These are phyloP conservation scores for Neodiprion lecontei DNA, from an alignment of 1,140 invertebrate species.

Conservation along the genomic window DNA sequence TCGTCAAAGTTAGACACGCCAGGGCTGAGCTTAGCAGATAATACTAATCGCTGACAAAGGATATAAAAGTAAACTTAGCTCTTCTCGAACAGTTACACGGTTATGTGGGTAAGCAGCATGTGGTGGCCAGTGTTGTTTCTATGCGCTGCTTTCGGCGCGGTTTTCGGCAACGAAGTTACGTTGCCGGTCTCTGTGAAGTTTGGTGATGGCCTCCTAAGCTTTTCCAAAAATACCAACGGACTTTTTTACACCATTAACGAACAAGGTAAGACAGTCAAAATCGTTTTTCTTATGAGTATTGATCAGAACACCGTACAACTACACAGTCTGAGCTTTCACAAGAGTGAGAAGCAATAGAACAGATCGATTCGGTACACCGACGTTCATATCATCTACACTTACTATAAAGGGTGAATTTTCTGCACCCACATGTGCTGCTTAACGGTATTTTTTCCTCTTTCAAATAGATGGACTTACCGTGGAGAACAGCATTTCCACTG, in stretches of 20 bases:
- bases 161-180: background rate
- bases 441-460: background rate
- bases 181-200: background rate
- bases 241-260: background rate
- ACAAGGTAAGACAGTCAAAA: background rate
- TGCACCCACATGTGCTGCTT: no score
- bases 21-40: no score
- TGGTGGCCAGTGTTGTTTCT: slow-evolving; percentile 1
- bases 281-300: background rate
- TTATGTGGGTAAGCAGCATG: background rate
- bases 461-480: background rate
- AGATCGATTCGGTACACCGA: no score
- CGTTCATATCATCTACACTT: no score
- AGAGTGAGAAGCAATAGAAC: no score
- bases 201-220: background rate
- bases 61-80: no score
- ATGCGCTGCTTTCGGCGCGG: background rate
- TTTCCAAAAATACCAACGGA: background rate
- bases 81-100: no score
- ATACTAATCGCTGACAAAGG: no score
- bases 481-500: background rate
- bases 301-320: background rate
- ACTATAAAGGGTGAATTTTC: no score
- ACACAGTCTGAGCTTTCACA: no score
- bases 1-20: no score